Evolutionary conservation across 2,113 vertebrate species (phyloP).

Genomic region (Laterallus jamaicensis): DNA sequence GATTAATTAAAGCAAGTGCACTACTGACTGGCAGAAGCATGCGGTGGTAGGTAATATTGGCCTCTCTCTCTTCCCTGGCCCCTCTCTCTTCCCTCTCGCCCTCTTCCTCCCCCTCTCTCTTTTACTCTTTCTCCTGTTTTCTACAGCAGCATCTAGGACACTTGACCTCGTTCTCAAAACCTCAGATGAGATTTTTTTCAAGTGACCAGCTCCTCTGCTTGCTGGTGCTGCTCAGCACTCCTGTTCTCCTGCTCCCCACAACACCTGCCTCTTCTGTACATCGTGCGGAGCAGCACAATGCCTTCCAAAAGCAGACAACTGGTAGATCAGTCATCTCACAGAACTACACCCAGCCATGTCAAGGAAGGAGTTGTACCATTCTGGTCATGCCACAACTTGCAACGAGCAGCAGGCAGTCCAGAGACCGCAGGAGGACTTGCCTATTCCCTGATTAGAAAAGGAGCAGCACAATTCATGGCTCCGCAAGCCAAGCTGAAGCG

Average conservation of each 20-base stretch:
- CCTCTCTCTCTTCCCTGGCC: too few species aligned
- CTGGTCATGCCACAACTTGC: background rate
- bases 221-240: background rate
- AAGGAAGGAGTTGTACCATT: background rate
- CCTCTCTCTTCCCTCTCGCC: too few species aligned
- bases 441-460: background rate
- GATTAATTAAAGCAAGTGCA: background rate
- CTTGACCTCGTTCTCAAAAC: background rate
- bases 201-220: background rate
- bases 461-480: background rate
- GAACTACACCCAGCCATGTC: background rate
- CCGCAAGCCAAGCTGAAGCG: background rate
- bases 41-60: background rate
- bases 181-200: background rate
- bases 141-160: background rate
- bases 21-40: background rate
- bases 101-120: too few species aligned
- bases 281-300: background rate
- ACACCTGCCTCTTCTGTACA: too few species aligned
- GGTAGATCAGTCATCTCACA: background rate
- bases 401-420: background rate
- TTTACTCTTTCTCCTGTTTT: rapidly evolving
- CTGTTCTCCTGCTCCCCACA: background rate
- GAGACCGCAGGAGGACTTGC: background rate
- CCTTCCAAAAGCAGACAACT: background rate